These are phyloP conservation scores for Struthidea cinerea DNA, from an alignment of 2,113 vertebrate genomes.

Conservation along the genomic window DNA sequence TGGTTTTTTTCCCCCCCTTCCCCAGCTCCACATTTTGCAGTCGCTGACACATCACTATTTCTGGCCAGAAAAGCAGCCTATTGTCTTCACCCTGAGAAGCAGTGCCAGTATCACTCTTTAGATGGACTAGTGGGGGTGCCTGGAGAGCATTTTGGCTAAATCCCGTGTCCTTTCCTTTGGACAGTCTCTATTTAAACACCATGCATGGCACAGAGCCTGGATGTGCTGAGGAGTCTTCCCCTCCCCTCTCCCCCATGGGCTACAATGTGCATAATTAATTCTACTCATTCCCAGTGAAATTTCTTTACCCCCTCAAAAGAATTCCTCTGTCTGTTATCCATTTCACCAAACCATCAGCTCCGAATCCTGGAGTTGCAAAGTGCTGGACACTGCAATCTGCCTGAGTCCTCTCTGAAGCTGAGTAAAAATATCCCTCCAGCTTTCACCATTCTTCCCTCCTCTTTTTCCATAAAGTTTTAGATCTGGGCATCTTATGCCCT, in stretches of 20 bases:
- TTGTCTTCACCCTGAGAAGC: conserved; percentile 42
- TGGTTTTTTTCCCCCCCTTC: not conserved
- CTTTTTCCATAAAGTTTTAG: not conserved
- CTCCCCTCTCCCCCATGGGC: not conserved
- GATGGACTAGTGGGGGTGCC: conserved; percentile 39
- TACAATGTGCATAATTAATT: conserved; percentile 35
- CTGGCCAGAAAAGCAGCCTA: conserved; percentile 53
- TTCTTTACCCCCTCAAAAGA: not conserved
- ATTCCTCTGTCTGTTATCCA: not conserved
- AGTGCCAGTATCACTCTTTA: conserved; percentile 52
- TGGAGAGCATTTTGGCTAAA: conserved; percentile 47
- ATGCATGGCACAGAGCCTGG: not conserved
- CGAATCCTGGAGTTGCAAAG: not conserved
- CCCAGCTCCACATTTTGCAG: conserved; percentile 32
- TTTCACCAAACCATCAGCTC: not conserved
- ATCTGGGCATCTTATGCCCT: not conserved
- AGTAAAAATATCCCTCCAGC: not conserved
- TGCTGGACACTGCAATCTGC: not conserved
- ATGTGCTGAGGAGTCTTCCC: not conserved
- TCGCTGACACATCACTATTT: conserved; percentile 64
- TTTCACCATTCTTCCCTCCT: not conserved
- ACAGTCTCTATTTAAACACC: conserved; percentile 14
- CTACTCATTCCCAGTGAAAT: not conserved
- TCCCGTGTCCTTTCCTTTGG: not conserved
- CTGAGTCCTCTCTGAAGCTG: not conserved